Base-by-base conservation (phyloP, 2,797 vertebrate genomes). In the Chelon auratus region DNA sequence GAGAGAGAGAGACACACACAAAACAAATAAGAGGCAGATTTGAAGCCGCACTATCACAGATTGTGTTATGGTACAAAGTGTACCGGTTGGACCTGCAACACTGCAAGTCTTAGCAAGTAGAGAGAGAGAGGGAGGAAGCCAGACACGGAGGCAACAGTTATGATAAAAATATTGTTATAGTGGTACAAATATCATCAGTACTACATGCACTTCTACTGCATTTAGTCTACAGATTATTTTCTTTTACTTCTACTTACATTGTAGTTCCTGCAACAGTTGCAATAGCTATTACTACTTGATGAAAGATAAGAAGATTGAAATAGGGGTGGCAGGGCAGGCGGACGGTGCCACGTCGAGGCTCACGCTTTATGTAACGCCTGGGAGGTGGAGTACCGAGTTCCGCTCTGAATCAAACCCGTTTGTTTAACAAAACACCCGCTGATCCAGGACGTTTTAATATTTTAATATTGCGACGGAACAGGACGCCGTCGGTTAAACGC, bases 381-480 rank as follows among this genome's bases (percentile, higher is more conserved):
- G 36, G 72, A 89, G 84, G 75, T 72, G 79, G 78, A 84, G 79
- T 62, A 62, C 67, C 0, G 53, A 80, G 80, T 80, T 83, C 85
- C 85, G 90, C 84, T 93, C 83, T 80, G 72, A 91, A 89, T 93
- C 90, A 93, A 91, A 86, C 78, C 84, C 72, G 61, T 92, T 91
- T 91, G 87, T 93, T 92, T 87, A 86, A 91, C 72, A 78, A 90
- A 86, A 84, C 77, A 87, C 58, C 76, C 82, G 60, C 80, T 83
- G 82, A 90, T 85, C 82, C 80, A 85, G 80, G 83, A 91, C 54
- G 75, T 61, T 22, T 68, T 77, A 87, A 84, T 89, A 88, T 87
- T 83, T 80, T 60, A 79, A 68, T 72, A 68, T 82, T 91, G 84
- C 68, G 77, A 86, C 61, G 70, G 75, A 87, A 77, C 85, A 67